Conservation (phyloP, 2,797 vertebrate genomes). For the Brachyalestes nurse region DNA sequence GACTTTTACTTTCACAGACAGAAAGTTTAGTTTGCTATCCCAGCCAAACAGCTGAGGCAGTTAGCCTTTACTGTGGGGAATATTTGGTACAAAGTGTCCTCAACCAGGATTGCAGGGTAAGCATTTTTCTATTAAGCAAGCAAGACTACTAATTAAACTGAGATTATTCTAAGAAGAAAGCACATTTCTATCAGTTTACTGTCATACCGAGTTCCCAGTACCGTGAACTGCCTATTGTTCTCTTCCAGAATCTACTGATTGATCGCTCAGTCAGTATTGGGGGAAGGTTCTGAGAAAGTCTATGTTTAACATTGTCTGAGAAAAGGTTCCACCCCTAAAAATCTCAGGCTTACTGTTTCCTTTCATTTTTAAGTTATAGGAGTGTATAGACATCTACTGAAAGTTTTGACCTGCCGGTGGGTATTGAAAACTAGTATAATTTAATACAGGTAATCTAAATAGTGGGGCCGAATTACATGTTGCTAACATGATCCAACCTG, state of each 20-base stretch:
- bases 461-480: too few relatives aligned
- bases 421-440: too few relatives aligned
- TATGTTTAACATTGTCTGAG: background rate
- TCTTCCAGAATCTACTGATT: background rate
- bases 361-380: too few relatives aligned
- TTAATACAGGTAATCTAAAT: too few relatives aligned
- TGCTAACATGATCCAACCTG: too few relatives aligned
- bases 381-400: too few relatives aligned
- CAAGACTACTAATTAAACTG: constrained; percentile 11
- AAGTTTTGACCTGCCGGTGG: too few relatives aligned
- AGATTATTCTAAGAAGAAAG: background rate
- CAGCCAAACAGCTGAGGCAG: background rate
- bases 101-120: background rate
- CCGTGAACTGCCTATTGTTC: background rate
- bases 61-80: constrained; percentile 6
- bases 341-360: too few relatives aligned
- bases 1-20: background rate
- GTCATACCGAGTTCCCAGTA: background rate
- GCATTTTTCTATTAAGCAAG: constrained; percentile 5
- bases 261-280: background rate
- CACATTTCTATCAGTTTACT: background rate
- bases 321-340: background rate
- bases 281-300: background rate
- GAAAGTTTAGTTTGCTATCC: background rate
- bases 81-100: background rate